phyloP scores from a whole-genome alignment of 2,113 vertebrate genomes.

The Lontra canadensis region DNA sequence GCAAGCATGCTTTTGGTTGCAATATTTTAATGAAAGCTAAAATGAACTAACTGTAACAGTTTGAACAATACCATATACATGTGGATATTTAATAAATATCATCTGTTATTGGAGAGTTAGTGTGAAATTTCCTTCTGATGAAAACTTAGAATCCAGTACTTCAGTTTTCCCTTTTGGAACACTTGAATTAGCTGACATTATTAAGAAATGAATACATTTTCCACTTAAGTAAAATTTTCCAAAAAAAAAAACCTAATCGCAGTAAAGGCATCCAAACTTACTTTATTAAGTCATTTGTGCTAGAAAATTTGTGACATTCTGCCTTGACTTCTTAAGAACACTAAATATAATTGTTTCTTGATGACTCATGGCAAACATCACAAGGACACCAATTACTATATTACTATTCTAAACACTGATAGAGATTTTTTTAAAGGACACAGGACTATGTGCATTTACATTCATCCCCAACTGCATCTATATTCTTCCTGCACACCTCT shows the following conservation, averaged over 20 bases:
- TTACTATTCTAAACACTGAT: not conserved
- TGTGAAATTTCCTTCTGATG: slow-evolving; percentile 2
- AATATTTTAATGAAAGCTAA: slow-evolving; percentile 19
- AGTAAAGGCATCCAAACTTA: slow-evolving; percentile 22
- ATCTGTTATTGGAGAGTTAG: not conserved
- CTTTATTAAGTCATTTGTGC: slow-evolving; percentile 4
- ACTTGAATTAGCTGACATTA: slow-evolving; percentile 26
- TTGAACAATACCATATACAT: not conserved
- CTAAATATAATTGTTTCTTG: not conserved
- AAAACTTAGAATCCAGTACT: slow-evolving; percentile 1
- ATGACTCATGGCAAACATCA: not conserved
- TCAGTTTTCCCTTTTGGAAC: slow-evolving; percentile 1
- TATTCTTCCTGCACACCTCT: not conserved
- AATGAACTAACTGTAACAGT: not conserved
- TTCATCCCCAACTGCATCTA: not conserved
- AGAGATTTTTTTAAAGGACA: not conserved
- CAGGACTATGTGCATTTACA: not conserved
- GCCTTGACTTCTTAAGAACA: not conserved
- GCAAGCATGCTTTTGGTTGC: not conserved
- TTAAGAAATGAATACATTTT: not conserved
- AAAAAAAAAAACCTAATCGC: not conserved
- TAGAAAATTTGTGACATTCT: slow-evolving; percentile 40
- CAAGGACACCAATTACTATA: not conserved
- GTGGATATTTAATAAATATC: slow-evolving; percentile 37
- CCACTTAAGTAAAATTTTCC: not conserved